These are phyloP conservation scores for Protonemura montana DNA, from an alignment of 2,888 invertebrate species.

Conservation along the genomic window DNA sequence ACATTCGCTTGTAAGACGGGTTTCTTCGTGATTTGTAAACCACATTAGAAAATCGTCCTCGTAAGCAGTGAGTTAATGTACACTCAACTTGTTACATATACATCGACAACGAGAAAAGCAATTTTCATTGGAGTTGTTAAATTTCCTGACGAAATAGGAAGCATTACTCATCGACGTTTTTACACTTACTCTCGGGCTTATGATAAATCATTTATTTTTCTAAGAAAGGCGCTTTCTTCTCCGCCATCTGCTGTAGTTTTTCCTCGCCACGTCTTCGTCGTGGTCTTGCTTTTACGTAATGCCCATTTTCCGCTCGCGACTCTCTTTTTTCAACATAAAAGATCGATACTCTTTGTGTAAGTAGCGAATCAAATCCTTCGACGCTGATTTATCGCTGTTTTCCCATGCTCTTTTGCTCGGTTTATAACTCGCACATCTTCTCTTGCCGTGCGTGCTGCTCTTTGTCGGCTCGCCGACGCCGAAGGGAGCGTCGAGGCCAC, in stretches of 20 bases:
- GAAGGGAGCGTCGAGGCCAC: not conserved
- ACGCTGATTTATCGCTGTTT: slow-evolving; percentile 26
- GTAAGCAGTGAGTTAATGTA: not conserved
- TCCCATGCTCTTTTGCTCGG: slow-evolving; percentile 1
- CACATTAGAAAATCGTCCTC: not conserved
- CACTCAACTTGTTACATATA: not conserved
- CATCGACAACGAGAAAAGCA: not conserved
- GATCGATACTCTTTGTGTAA: slow-evolving; percentile 37
- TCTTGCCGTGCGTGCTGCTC: not conserved
- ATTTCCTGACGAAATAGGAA: not conserved
- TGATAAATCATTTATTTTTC: slow-evolving; percentile 7
- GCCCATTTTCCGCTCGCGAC: not conserved
- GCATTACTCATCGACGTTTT: not conserved
- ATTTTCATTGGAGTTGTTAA: not conserved
- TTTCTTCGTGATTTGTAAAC: not conserved
- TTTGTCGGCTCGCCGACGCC: not conserved
- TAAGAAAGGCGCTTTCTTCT: slow-evolving; percentile 1
- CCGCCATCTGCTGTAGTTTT: slow-evolving; percentile 5
- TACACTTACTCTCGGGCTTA: not conserved
- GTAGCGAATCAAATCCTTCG: slow-evolving; percentile 26
- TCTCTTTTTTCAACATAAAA: not conserved
- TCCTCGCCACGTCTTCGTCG: not conserved
- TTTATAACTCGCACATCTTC: slow-evolving; percentile 22
- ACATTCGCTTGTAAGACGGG: not conserved
- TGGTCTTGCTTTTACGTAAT: not conserved